Evolutionary conservation across 2,888 invertebrate genomes (phyloP).

Genomic region (Ellobium chinense): DNA sequence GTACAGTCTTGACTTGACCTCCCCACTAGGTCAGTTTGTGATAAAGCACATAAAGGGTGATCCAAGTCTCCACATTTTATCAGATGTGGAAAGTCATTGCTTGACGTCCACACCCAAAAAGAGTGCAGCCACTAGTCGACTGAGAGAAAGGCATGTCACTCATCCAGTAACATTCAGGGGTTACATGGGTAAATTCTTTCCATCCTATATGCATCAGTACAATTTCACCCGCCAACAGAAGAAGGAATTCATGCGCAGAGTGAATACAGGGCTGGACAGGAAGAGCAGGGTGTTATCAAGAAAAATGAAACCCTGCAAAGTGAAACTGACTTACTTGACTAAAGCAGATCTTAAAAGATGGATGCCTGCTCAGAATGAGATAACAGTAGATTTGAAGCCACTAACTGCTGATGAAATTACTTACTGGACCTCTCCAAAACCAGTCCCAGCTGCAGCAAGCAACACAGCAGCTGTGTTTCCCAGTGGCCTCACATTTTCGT

Average conservation of each 20-base stretch:
- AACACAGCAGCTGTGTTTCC: conserved; percentile 57
- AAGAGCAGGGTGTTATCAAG: conserved; percentile 58
- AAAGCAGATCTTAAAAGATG: conserved; percentile 58
- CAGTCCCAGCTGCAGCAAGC: background rate
- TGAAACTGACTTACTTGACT: conserved; percentile 58
- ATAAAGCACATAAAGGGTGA: conserved; percentile 67
- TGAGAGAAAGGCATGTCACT: conserved; percentile 60
- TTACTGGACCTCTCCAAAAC: conserved; percentile 46
- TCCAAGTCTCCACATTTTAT: conserved; percentile 56
- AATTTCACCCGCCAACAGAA: conserved; percentile 63
- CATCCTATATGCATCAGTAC: conserved; percentile 61
- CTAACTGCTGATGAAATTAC: conserved; percentile 40
- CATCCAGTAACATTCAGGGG: conserved; percentile 65
- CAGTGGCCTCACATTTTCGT: conserved; percentile 59
- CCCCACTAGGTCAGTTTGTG: conserved; percentile 69
- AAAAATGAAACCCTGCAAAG: conserved; percentile 57
- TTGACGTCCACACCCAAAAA: conserved; percentile 70
- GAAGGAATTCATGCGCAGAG: conserved; percentile 60
- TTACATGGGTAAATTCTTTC: conserved; percentile 52
- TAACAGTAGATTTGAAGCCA: conserved; percentile 41
- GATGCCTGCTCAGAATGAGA: conserved; percentile 49
- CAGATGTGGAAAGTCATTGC: conserved; percentile 59
- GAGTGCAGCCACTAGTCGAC: conserved; percentile 61
- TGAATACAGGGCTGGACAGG: conserved; percentile 65
- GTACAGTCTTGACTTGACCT: conserved; percentile 67